Evolutionary conservation across 2,113 vertebrate genomes (phyloP).

Genomic region (Gorsachius goisagi): DNA sequence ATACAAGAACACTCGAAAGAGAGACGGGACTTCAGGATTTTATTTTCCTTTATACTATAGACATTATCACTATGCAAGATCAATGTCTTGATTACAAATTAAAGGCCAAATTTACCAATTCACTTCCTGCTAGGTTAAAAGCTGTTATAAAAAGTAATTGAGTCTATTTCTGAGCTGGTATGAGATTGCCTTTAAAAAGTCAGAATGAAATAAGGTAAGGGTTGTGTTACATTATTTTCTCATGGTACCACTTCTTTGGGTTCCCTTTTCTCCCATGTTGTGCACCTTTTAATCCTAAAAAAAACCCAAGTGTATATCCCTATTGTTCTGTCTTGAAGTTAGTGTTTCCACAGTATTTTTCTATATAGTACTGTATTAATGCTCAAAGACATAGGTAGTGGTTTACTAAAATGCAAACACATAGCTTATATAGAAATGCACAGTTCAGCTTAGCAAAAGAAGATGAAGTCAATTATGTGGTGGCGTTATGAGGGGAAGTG

Average conservation of each 20-base stretch:
- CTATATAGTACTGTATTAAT: not conserved
- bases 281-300: not conserved
- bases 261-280: not conserved
- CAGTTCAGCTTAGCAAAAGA: not conserved
- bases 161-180: not conserved
- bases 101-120: not conserved
- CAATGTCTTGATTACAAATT: not conserved
- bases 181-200: not conserved
- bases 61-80: not conserved
- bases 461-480: not conserved
- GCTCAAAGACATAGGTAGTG: not conserved
- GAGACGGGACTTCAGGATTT: not conserved
- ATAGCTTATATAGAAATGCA: not conserved
- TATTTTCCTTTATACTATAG: accelerated
- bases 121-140: not conserved
- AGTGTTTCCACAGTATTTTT: not conserved
- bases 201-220: not conserved
- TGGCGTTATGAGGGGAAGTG: not conserved
- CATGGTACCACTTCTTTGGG: not conserved
- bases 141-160: not conserved
- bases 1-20: not conserved
- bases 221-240: not conserved
- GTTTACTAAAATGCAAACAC: not conserved
- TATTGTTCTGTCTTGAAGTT: not conserved
- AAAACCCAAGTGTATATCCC: not conserved